Evolutionary conservation across 1,140 invertebrate genomes (phyloP), one percentile per base, ranked within the genome.

Genomic region (Oryctes rhinoceros): DNA sequence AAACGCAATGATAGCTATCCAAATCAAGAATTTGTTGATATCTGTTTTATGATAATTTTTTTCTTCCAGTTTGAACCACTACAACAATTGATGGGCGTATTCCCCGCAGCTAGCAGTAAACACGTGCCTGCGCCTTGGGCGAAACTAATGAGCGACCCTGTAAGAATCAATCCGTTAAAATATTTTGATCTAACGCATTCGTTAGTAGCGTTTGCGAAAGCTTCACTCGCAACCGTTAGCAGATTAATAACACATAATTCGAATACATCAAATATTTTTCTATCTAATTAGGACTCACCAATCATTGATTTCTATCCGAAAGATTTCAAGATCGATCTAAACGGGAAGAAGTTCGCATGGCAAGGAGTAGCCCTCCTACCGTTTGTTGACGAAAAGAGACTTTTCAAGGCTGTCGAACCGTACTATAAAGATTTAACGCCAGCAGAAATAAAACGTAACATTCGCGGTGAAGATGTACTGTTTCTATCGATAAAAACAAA

Each of bases 331-430:
- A 98, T 99, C 81, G 99, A 99, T 90, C 89, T 99, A 74, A 99
- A 99, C 90, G 99, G 99, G 18, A 99, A 99, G 88, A 99, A 99
- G 88, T 99, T 96, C 89, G 98, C 98, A 76, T 99, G 98, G 98
- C 98, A 99, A 90, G 98, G 98, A 80, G 98, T 99, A 10, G 98
- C 98, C 5, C 87, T 99, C 10, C 88, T 99, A 76, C 99, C 99
- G 47, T 99, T 99, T 90, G 98, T 99, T 0, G 98, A 99, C 86
- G 98, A 99, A 89, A 91, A 91, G 67, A 89, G 98, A 81, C 90
- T 99, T 24, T 95, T 98, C 85, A 94, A 94, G 84, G 96, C 97
- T 1, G 88, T 99, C 20, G 89, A 93, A 81, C 92, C 92, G 4
- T 96, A 95, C 83, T 97, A 98, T 85, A 87, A 91, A 1, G 88